Conservation (phyloP, 2,888 invertebrate genomes). For the Flexamia atlantica region DNA sequence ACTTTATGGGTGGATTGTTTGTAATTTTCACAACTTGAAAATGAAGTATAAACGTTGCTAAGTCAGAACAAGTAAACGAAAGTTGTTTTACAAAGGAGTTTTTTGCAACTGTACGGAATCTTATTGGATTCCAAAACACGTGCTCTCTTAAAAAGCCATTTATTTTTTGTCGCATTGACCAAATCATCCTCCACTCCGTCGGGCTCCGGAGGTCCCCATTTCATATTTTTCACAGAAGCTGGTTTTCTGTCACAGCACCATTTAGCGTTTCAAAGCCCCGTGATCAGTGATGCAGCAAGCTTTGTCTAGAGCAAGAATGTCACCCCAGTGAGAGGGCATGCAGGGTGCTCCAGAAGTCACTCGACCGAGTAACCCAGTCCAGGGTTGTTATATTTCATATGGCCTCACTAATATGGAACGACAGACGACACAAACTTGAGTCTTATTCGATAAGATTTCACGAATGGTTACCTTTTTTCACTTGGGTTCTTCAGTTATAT, state of each 20-base stretch:
- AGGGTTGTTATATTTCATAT: neutral
- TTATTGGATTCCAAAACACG: too few species aligned
- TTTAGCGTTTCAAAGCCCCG: neutral
- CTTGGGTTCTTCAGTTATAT: too few species aligned
- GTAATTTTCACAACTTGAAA: too few species aligned
- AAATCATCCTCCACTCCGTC: neutral
- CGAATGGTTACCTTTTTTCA: too few species aligned
- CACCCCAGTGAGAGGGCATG: neutral
- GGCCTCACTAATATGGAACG: constrained; percentile 17
- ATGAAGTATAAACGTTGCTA: too few species aligned
- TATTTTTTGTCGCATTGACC: neutral
- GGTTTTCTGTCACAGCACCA: neutral
- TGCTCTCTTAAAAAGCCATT: too few species aligned
- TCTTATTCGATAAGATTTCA: too few species aligned
- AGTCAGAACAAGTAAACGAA: too few species aligned
- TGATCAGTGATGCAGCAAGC: neutral
- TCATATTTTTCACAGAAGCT: constrained; percentile 36
- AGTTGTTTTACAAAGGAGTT: too few species aligned
- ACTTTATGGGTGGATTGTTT: too few species aligned
- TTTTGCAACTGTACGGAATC: too few species aligned
- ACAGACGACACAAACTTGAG: neutral
- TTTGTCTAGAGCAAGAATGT: constrained; percentile 11
- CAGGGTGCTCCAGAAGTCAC: neutral
- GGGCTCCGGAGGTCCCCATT: neutral
- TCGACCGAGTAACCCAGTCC: neutral